Evolutionary conservation across 2,888 invertebrate species (phyloP).

Genomic region (Trissonchulus latispiculum): DNA sequence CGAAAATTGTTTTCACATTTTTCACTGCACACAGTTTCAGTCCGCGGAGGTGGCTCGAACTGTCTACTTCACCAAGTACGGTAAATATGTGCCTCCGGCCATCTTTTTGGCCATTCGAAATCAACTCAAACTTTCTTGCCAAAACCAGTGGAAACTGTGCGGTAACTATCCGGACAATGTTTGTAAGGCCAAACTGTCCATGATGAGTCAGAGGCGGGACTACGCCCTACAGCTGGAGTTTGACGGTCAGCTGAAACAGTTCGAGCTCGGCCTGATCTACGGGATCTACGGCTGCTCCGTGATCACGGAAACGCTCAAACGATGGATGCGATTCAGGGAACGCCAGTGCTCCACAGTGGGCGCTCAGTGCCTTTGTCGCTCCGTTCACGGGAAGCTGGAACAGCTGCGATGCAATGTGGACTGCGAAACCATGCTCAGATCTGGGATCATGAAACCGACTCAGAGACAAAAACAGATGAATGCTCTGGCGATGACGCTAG

Average conservation of each 20-base stretch:
- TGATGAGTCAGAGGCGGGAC: neutral
- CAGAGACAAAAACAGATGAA: too few relatives aligned
- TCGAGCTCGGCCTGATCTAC: neutral
- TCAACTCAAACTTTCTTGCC: neutral
- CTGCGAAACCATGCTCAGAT: too few relatives aligned
- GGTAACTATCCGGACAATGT: neutral
- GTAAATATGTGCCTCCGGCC: neutral
- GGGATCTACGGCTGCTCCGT: neutral
- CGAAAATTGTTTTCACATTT: neutral
- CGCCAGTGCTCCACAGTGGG: neutral
- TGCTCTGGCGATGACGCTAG: too few relatives aligned
- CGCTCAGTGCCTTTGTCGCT: neutral
- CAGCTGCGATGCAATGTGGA: neutral
- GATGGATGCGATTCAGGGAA: neutral
- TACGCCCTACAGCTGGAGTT: slow-evolving; percentile 18
- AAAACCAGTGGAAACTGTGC: neutral
- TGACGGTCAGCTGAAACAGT: slow-evolving; percentile 10
- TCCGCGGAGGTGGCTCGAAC: neutral
- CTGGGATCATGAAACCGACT: too few relatives aligned
- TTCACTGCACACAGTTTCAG: neutral
- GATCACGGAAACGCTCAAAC: neutral
- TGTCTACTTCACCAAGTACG: slow-evolving; percentile 11
- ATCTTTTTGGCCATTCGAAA: slow-evolving; percentile 4
- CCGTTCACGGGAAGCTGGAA: neutral
- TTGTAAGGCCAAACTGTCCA: neutral